phyloP scores from a whole-genome alignment of 2,113 vertebrate species.

The Callipepla squamata region DNA sequence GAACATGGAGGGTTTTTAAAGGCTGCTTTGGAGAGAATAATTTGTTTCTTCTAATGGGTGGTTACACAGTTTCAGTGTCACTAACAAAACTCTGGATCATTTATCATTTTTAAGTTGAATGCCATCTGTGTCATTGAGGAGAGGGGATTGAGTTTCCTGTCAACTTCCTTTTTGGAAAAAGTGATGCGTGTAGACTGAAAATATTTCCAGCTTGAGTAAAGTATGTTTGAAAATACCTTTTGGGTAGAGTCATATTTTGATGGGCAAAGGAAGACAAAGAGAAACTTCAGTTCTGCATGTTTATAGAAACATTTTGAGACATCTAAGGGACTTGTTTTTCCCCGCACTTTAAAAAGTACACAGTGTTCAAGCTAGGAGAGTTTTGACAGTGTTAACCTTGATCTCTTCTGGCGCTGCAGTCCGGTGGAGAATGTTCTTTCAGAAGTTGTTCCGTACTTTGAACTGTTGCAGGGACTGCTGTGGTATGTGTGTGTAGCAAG shows the following conservation, averaged over 20 bases:
- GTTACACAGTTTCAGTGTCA: slow-evolving; percentile 19
- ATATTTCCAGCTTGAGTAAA: slow-evolving; percentile 45
- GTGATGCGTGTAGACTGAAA: neutral
- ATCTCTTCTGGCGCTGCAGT: neutral
- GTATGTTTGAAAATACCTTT: slow-evolving; percentile 57
- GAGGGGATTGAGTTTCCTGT: slow-evolving; percentile 65
- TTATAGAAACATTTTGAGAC: slow-evolving; percentile 28
- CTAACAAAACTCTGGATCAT: neutral
- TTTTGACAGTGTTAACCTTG: slow-evolving; percentile 3
- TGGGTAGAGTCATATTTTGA: slow-evolving; percentile 29
- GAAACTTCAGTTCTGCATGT: slow-evolving; percentile 23
- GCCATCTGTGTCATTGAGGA: slow-evolving; percentile 30
- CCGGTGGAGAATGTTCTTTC: neutral
- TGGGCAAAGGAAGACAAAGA: slow-evolving; percentile 18
- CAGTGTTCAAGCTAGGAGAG: neutral
- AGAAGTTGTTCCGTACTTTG: slow-evolving; percentile 67
- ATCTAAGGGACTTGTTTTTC: neutral
- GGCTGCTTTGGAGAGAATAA: neutral
- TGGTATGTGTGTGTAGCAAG: neutral
- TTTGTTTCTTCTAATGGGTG: neutral
- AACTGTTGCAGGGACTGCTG: slow-evolving; percentile 47
- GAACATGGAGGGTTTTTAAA: neutral
- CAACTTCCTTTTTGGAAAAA: slow-evolving; percentile 65
- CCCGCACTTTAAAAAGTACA: neutral
- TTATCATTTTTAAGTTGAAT: slow-evolving; percentile 44